Percentiles rank a stretch among this genome's conserved stretches.
These are phyloP conservation scores for Caenorhabditis wallacei DNA, from an alignment of 2,888 invertebrate species.

Conservation along the genomic window DNA sequence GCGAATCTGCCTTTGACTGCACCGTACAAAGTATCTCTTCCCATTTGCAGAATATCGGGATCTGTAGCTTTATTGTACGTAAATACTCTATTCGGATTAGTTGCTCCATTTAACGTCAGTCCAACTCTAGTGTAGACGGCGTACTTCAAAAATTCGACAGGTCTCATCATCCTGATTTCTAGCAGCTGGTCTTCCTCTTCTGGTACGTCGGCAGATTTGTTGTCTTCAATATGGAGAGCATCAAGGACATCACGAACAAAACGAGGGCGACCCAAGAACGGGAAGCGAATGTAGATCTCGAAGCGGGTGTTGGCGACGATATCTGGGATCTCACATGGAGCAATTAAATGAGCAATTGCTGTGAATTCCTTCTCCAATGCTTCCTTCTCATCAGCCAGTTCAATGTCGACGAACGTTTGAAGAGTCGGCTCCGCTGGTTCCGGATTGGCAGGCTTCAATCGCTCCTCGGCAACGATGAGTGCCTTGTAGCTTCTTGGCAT, in stretches of 20 bases:
- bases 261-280: slow-evolving; percentile 33
- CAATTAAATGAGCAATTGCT: background rate
- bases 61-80: too few species aligned
- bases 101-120: too few species aligned
- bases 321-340: background rate
- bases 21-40: too few species aligned
- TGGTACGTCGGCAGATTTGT: too few species aligned
- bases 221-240: slow-evolving; percentile 1
- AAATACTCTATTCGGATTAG: too few species aligned
- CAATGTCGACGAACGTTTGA: too few species aligned
- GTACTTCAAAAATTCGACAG: slow-evolving; percentile 25
- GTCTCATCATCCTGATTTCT: too few species aligned
- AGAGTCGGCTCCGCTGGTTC: too few species aligned
- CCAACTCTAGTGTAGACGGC: slow-evolving; percentile 4
- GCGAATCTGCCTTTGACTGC: too few species aligned
- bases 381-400: background rate
- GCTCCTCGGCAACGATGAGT: background rate
- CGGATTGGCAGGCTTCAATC: too few species aligned
- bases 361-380: background rate
- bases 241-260: slow-evolving; percentile 26
- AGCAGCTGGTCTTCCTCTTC: background rate
- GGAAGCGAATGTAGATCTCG: slow-evolving; percentile 44
- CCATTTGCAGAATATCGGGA: too few species aligned
- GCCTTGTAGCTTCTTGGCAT: background rate
- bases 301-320: slow-evolving; percentile 11